Conservation (phyloP, 2,797 vertebrate genomes). For the Gorsachius magnificus region DNA sequence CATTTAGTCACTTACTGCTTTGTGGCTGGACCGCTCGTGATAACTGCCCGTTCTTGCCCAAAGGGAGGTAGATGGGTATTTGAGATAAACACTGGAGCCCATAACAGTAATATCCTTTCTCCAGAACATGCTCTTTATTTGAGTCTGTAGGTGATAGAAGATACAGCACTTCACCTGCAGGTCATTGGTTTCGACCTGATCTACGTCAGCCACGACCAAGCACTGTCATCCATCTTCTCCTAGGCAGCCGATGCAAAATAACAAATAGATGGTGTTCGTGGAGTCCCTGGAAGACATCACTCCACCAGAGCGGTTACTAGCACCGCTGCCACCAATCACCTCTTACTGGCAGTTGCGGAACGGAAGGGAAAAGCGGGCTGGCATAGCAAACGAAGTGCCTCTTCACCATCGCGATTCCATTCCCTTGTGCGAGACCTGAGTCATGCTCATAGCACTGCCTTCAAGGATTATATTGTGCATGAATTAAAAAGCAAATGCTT, state of each 20-base stretch:
- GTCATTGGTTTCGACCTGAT: background rate
- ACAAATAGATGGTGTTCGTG: fast-evolving
- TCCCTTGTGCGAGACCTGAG: background rate
- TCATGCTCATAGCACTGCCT: background rate
- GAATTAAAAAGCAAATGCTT: background rate
- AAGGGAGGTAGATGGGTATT: background rate
- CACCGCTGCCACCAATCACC: background rate
- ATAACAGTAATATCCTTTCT: fast-evolving
- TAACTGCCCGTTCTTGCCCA: background rate
- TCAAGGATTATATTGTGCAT: fast-evolving
- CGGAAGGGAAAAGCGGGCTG: fast-evolving
- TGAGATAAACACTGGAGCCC: background rate
- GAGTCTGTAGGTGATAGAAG: fast-evolving
- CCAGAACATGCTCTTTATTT: background rate
- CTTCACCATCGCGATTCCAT: fast-evolving
- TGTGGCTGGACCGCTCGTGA: background rate
- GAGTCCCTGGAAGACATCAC: background rate
- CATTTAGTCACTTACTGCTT: background rate
- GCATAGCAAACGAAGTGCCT: too few species aligned
- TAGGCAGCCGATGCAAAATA: background rate
- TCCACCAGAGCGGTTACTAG: background rate
- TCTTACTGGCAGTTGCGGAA: background rate
- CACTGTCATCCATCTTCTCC: background rate
- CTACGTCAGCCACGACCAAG: background rate
- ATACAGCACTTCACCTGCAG: fast-evolving